Evolutionary conservation across 2,797 vertebrate genomes (phyloP).

Genomic region (Hapalemur alaotrensis): DNA sequence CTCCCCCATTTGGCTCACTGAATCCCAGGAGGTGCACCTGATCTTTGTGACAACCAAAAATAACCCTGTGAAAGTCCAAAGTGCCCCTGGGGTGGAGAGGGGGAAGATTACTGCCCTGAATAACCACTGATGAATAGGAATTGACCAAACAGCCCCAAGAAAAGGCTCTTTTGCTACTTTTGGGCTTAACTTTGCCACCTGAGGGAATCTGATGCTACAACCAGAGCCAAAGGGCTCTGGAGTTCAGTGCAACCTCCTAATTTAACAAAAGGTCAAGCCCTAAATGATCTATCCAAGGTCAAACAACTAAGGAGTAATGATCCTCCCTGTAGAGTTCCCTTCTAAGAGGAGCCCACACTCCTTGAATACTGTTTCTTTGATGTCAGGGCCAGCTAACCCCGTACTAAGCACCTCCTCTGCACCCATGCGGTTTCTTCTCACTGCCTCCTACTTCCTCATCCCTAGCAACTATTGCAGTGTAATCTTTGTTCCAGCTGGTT

Average conservation of each 20-base stretch:
- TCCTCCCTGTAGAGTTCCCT: not conserved
- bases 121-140: not conserved
- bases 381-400: not conserved
- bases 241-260: not conserved
- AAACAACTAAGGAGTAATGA: not conserved
- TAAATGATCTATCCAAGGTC: not conserved
- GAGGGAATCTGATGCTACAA: not conserved
- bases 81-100: not conserved
- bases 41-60: not conserved
- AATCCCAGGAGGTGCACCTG: not conserved
- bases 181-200: not conserved
- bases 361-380: not conserved
- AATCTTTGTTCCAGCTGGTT: not conserved
- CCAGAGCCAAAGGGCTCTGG: not conserved
- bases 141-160: not conserved
- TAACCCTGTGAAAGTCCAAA: not conserved
- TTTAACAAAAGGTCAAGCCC: not conserved
- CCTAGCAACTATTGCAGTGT: not conserved
- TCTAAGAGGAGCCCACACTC: not conserved
- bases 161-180: not conserved
- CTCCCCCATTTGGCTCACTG: not conserved
- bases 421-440: not conserved
- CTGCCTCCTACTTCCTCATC: not conserved
- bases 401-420: not conserved
- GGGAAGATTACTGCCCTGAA: not conserved